Evolutionary conservation across 23 tunicate genomes (phyloP), one percentile per base, ranked within the genome.

Genomic region (Oikopleura vanhoeffeni): DNA sequence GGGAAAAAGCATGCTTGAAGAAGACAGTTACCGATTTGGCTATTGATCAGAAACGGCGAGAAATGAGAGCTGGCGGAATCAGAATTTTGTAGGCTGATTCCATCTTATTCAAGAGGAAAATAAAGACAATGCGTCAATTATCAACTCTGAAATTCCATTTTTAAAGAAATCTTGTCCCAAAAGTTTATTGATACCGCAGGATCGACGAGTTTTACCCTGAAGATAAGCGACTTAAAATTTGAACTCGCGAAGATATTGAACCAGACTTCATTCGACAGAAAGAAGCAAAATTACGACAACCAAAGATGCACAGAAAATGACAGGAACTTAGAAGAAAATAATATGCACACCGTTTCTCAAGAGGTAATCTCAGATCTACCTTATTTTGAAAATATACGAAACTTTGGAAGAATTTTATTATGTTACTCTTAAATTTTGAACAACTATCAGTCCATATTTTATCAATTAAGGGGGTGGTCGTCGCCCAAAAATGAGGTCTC

Each of bases 101-200:
- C 79, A 71, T 33, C 35, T 38, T 71, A 32, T 71, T 71, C 35
- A 85, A 83, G 41, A 79, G 96, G 0, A 84, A 88, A 28, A 88
- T 84, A 41, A 84, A 84, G 41, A 92, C 96, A 35, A 87, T 94
- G 76, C n/a, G 94, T 95, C 41, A 90, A 95, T 85, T 95, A 95
- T 67, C n/a, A 95, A 95, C 83, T 91, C 92, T 35, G 99, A 95
- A 75, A 95, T 95, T 79, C 99, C 99, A 41, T 95, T n/a, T n/a
- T 95, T 57, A 90, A 88, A 67, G 88, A 95, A 60, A 60, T 83
- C 33, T 91, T 94, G n/a, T 88, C 96, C 8, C 41, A 91, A 0
- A 96, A 96, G 28, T 95, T 95, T 85, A 84, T 90, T 85, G 99
- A 95, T 75, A 85, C 87, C 40, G 67, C 85, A 39, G 86, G 87